These are phyloP conservation scores for Lateolabrax maculatus DNA, from an alignment of 2,797 vertebrate genomes.

Conservation along the genomic window DNA sequence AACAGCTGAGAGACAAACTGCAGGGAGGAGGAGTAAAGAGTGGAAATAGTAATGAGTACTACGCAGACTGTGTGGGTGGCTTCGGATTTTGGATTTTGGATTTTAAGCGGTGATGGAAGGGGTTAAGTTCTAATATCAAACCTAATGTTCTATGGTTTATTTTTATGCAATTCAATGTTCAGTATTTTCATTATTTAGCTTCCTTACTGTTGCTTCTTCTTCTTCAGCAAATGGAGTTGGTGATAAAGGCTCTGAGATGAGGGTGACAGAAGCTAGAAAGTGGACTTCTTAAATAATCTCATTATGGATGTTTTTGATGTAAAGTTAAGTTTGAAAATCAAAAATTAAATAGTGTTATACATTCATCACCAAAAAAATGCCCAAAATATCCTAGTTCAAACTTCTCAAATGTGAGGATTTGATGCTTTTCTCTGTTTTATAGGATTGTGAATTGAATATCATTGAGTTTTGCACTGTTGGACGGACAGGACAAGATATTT, in stretches of 20 bases:
- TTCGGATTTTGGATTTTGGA: background rate
- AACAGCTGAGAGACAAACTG: conserved; percentile 24
- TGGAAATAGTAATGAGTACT: background rate
- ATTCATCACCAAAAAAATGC: background rate
- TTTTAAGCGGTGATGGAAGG: background rate
- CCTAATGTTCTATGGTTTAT: no score
- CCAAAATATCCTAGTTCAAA: background rate
- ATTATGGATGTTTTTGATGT: background rate
- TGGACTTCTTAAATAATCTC: background rate
- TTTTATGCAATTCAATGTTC: no score
- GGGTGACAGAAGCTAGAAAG: background rate
- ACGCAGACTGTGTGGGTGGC: background rate
- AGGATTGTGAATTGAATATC: background rate
- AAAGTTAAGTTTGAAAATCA: background rate
- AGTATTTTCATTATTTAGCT: background rate
- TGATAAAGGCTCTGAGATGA: no score
- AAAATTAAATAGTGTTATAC: background rate
- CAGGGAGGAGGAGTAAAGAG: background rate
- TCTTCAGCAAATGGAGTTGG: no score
- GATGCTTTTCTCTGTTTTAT: background rate
- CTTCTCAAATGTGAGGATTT: background rate
- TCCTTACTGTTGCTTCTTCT: no score
- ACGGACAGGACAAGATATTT: background rate
- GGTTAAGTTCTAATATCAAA: no score
- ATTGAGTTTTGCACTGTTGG: background rate